Evolutionary conservation across 2,888 invertebrate genomes (phyloP).

Genomic region (Junonia oenone): DNA sequence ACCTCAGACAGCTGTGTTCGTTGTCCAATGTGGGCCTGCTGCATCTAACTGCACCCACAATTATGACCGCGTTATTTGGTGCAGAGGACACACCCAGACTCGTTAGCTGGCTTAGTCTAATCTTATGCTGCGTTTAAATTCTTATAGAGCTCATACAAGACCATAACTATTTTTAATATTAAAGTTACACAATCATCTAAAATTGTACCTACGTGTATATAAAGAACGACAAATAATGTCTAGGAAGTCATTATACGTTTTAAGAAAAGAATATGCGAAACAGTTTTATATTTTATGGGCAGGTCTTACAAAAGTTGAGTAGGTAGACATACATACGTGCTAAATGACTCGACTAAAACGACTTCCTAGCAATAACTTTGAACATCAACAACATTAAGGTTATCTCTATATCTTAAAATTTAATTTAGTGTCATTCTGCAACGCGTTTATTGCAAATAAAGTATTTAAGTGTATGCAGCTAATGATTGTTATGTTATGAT

Average conservation of each 20-base stretch:
- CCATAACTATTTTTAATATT: conserved; percentile 5
- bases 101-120: conserved; percentile 56
- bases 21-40: conserved; percentile 47
- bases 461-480: conserved; percentile 18
- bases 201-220: conserved; percentile 1
- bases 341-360: conserved; percentile 25
- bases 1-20: conserved; percentile 21
- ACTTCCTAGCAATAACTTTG: conserved; percentile 30
- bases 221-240: conserved; percentile 17
- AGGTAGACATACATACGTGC: conserved; percentile 14
- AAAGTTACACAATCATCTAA: conserved; percentile 8
- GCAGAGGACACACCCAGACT: conserved; percentile 72
- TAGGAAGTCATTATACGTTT: conserved; percentile 27
- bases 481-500: conserved; percentile 24
- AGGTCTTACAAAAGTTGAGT: conserved; percentile 18
- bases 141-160: conserved; percentile 19
- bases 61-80: conserved; percentile 70
- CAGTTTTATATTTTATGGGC: conserved; percentile 21
- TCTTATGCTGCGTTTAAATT: conserved; percentile 59
- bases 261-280: conserved; percentile 14
- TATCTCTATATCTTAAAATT: conserved; percentile 26
- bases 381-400: conserved; percentile 21
- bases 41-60: conserved; percentile 67
- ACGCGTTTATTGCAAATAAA: conserved; percentile 21
- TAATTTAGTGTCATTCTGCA: conserved; percentile 22